Evolutionary conservation across 2,797 vertebrate genomes (phyloP), one percentile per base, ranked within the genome.

Genomic region (Aselliscus stoliczkanus): DNA sequence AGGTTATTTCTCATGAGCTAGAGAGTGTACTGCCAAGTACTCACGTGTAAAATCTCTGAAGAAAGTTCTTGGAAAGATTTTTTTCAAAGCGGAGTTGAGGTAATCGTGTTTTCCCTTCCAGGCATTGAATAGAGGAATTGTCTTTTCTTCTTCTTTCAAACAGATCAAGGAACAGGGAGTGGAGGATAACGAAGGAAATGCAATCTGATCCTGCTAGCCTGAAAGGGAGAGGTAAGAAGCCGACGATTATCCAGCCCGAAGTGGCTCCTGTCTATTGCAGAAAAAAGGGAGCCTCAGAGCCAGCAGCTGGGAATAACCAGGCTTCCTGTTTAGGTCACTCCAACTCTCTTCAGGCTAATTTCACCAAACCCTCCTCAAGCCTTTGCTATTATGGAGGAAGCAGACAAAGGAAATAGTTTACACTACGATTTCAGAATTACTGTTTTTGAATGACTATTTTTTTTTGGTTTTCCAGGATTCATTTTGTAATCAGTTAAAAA

Each of bases 281-380:
- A 52, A 56, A 42, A 67, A 73, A 67, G 47, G 62, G 81, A 84
- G 79, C 76, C 64, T 81, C 42, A 1, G 42, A 69, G 89, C 39
- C 9, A 31, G 70, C 91, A 18, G 58, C 37, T 73, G 80, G 91
- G 80, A 96, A 83, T 10, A 65, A 44, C 54, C 84, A 34, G 42
- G 73, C 94, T 98, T 98, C 97, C 97, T 97, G 98, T 96, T 89
- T 75, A 88, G 90, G 77, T 91, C 84, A 83, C 62, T 70, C 18
- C 58, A 56, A 15, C 64, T 92, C 42, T 72, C 4, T 56, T 84
- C 42, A 76, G 88, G 85, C 67, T 93, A 69, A 77, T 75, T 81
- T 86, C 8, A n/a, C 60, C 75, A 64, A 69, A 84, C 39, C 80
- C 73, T 83, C 81, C 52, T 7, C 54, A 93, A 80, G 56, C 13